Conservation (phyloP, 2,113 vertebrate genomes). For the Probosciger aterrimus region DNA sequence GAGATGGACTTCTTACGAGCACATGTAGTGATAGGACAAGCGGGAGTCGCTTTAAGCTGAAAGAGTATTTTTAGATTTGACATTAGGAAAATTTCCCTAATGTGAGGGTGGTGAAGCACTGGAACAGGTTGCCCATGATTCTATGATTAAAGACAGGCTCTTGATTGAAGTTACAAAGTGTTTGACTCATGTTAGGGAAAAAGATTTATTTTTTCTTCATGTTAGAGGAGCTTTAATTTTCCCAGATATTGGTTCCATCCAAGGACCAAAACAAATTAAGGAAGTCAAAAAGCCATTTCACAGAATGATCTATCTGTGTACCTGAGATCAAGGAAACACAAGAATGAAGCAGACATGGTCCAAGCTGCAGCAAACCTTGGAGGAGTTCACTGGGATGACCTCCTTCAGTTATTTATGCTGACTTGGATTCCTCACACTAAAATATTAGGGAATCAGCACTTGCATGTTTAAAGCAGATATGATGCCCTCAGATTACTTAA, state of each 20-base stretch:
- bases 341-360: background rate
- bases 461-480: background rate
- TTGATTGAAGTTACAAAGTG: background rate
- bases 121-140: background rate
- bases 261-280: background rate
- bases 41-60: background rate
- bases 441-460: background rate
- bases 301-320: background rate
- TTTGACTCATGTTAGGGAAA: background rate
- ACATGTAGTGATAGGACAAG: background rate
- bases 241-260: background rate
- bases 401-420: background rate
- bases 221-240: background rate
- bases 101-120: background rate
- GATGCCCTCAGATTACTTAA: background rate
- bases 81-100: background rate
- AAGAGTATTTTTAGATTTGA: background rate
- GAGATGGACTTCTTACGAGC: background rate
- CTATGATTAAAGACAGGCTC: background rate
- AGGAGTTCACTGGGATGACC: background rate
- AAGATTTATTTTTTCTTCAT: background rate
- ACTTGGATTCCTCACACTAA: background rate
- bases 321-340: background rate
- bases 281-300: background rate
- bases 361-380: background rate